phyloP scores from a whole-genome alignment of 2,888 invertebrate species.

The Drosophila subquinaria region DNA sequence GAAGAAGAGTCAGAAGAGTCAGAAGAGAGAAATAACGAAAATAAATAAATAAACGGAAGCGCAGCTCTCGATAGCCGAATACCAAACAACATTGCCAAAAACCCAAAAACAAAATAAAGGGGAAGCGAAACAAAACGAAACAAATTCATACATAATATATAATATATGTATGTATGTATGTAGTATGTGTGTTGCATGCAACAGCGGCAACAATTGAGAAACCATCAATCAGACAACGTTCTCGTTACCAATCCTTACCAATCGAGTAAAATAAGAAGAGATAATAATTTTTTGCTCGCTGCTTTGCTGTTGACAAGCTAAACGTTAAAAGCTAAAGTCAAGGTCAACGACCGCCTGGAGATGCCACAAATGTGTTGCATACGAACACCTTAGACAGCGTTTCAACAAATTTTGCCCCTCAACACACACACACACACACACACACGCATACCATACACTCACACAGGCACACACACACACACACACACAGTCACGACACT shows the following conservation, averaged over 20 bases:
- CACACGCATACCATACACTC: constrained; percentile 3
- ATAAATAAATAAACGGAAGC: constrained; percentile 41
- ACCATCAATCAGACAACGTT: constrained; percentile 47
- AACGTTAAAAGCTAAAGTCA: constrained; percentile 63
- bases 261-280: constrained; percentile 2
- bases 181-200: constrained; percentile 24
- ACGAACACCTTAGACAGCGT: constrained; percentile 41
- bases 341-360: constrained; percentile 60
- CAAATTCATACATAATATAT: constrained; percentile 32
- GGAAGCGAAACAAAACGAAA: constrained; percentile 3
- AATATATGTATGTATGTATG: too few relatives aligned
- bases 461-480: background rate
- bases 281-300: background rate
- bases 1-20: background rate
- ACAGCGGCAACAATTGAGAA: constrained; percentile 32
- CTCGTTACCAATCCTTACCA: constrained; percentile 1
- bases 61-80: constrained; percentile 32
- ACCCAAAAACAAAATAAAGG: background rate
- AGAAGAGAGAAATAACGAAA: background rate
- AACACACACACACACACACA: constrained; percentile 5
- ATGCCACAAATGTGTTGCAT: constrained; percentile 58
- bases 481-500: constrained; percentile 4
- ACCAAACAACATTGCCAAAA: constrained; percentile 40
- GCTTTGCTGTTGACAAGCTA: constrained; percentile 30
- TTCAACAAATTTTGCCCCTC: too few relatives aligned